These are phyloP conservation scores for Sardinella longiceps DNA, from an alignment of 2,797 vertebrate genomes.

Conservation along the genomic window DNA sequence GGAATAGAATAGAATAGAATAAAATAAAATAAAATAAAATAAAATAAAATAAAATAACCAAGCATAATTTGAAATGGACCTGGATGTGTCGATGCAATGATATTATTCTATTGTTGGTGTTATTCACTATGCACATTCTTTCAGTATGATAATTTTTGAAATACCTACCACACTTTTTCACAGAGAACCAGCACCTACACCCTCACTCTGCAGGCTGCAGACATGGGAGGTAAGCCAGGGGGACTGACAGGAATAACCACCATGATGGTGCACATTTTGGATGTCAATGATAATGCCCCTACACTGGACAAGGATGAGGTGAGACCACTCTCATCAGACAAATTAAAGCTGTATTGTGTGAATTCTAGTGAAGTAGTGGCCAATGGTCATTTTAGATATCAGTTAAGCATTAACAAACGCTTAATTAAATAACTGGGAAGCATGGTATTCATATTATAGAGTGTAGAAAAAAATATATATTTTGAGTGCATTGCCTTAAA, in stretches of 20 bases:
- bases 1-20: not conserved
- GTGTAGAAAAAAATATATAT: no score
- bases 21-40: not conserved
- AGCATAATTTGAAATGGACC: not conserved
- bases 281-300: conserved; percentile 85
- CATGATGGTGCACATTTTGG: conserved; percentile 73
- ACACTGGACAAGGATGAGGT: conserved; percentile 69
- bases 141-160: not conserved
- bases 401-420: no score
- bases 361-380: no score
- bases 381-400: no score
- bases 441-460: no score
- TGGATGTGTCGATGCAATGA: not conserved
- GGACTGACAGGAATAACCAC: conserved; percentile 67
- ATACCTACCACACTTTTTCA: conserved; percentile 30
- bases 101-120: no score
- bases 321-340: conserved; percentile 32
- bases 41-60: not conserved
- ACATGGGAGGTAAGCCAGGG: conserved; percentile 60
- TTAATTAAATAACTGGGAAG: no score
- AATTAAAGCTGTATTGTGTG: no score
- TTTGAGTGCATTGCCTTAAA: no score
- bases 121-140: not conserved
- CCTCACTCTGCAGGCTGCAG: conserved; percentile 76
- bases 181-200: conserved; percentile 69